Evolutionary conservation across 2,888 invertebrate species (phyloP).

Genomic region (Drepanosiphum platanoidis): DNA sequence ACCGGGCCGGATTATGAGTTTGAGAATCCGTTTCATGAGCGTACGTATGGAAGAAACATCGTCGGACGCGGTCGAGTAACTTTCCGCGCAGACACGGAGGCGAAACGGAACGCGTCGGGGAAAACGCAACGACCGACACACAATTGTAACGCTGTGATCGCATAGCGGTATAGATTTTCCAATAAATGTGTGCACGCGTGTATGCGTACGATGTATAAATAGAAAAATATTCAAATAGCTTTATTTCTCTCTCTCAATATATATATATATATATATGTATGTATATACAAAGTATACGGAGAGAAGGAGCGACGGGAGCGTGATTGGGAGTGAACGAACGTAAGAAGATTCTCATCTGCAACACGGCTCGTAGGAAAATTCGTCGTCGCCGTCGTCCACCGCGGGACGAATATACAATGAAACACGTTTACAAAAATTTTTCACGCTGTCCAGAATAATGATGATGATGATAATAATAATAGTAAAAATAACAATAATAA

Average conservation of each 20-base stretch:
- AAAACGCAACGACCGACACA: neutral
- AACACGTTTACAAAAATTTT: conserved; percentile 61
- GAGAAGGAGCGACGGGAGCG: neutral
- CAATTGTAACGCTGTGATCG: neutral
- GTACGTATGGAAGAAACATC: neutral
- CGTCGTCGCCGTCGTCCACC: neutral
- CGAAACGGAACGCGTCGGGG: conserved; percentile 5
- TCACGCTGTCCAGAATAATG: conserved; percentile 54
- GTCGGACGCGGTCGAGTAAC: conserved; percentile 43
- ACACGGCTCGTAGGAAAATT: neutral
- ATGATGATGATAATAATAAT: conserved; percentile 38
- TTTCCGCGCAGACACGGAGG: neutral
- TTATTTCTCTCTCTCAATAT: conserved; percentile 1
- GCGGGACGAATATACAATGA: conserved; percentile 52
- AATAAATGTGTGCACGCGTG: neutral
- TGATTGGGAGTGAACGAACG: conserved; percentile 45
- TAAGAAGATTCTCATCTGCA: conserved; percentile 38
- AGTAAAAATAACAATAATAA: conserved; percentile 47
- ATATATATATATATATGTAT: no score
- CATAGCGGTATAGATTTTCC: conserved; percentile 24
- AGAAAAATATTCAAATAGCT: conserved; percentile 23
- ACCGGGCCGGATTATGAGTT: neutral
- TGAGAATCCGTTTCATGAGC: neutral
- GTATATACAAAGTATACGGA: neutral
- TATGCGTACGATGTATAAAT: neutral